Evolutionary conservation across 2,797 vertebrate genomes (phyloP).

Genomic region (Threskiornis aethiopicus): DNA sequence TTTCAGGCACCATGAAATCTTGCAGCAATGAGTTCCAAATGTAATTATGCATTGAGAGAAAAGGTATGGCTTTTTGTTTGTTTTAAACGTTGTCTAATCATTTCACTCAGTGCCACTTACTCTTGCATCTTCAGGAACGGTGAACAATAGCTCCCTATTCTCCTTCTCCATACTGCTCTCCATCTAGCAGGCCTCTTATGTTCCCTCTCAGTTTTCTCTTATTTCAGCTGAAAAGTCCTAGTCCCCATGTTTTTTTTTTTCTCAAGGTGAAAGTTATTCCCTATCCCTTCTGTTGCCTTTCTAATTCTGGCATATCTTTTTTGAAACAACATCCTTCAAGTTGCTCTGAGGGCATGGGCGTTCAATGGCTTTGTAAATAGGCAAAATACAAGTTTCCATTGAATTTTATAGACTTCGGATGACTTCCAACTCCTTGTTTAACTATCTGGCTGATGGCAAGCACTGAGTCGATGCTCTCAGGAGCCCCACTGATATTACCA

Average conservation of each 20-base stretch:
- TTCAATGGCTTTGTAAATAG: neutral
- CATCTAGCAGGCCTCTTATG: neutral
- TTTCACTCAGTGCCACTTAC: neutral
- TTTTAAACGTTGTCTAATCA: neutral
- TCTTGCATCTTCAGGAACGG: neutral
- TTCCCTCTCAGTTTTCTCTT: neutral
- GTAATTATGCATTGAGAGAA: neutral
- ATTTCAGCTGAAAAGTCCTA: neutral
- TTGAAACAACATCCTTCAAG: neutral
- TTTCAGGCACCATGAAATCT: neutral
- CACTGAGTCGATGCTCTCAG: neutral
- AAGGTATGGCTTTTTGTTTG: neutral
- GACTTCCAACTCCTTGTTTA: neutral
- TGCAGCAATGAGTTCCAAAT: neutral
- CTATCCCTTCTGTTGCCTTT: neutral
- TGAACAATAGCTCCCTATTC: rapidly evolving
- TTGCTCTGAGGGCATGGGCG: neutral
- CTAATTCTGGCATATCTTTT: neutral
- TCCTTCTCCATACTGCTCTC: neutral
- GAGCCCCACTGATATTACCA: neutral
- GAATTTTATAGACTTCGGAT: neutral
- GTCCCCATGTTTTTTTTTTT: neutral
- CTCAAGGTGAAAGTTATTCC: neutral
- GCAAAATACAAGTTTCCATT: neutral
- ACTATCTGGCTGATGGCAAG: neutral